Percentiles rank a stretch among this genome's conserved stretches.
Conservation (phyloP, 1,140 invertebrate species). For the Nilaparvata lugens region DNA sequence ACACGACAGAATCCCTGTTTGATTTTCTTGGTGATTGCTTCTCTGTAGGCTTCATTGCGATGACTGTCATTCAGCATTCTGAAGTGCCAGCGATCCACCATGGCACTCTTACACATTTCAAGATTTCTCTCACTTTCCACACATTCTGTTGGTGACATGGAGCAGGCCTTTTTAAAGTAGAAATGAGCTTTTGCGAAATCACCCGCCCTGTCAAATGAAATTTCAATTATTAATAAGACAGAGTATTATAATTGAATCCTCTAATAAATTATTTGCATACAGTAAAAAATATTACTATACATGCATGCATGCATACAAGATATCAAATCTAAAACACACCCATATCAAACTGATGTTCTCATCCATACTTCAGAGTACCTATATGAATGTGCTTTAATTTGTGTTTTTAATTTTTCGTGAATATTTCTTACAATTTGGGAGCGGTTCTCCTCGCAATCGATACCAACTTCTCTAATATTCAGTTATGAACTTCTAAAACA, state of each 20-base stretch:
- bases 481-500: no score
- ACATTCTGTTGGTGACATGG: constrained; percentile 31
- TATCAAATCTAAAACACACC: no score
- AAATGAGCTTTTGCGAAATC: constrained; percentile 16
- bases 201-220: constrained; percentile 18
- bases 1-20: constrained; percentile 43
- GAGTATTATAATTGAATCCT: background rate
- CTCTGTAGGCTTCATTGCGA: constrained; percentile 53
- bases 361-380: no score
- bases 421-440: no score
- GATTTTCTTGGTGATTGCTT: constrained; percentile 50
- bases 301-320: no score
- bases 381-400: no score
- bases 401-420: no score
- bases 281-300: no score
- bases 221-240: background rate
- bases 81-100: constrained; percentile 69
- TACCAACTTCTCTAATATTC: no score
- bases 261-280: no score
- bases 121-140: constrained; percentile 34
- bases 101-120: constrained; percentile 35
- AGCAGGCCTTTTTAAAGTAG: constrained; percentile 22
- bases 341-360: no score
- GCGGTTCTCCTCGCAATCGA: no score
- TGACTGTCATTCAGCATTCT: constrained; percentile 66